These are phyloP conservation scores for Tridacna gigas DNA, from an alignment of 2,888 invertebrate species.

Conservation along the genomic window DNA sequence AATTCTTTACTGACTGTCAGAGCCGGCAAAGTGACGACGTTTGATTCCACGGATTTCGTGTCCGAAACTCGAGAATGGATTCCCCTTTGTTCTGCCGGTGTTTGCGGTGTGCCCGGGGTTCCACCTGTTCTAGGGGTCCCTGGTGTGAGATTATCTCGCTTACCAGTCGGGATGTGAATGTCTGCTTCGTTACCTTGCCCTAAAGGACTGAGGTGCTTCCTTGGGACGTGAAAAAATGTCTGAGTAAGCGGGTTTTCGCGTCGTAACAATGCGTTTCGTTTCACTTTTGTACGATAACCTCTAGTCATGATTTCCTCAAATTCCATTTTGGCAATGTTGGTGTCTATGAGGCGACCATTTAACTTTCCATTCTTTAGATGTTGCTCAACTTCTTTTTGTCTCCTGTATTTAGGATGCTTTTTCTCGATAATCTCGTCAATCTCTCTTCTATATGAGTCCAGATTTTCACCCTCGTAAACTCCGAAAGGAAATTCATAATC, in stretches of 20 bases:
- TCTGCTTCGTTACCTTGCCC: not conserved
- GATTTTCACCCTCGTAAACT: constrained; percentile 55
- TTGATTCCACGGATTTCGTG: constrained; percentile 3
- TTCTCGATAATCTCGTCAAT: constrained; percentile 51
- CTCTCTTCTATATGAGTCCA: constrained; percentile 52
- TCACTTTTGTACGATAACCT: constrained; percentile 21
- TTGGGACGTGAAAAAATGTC: constrained; percentile 36
- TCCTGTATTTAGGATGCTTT: constrained; percentile 55
- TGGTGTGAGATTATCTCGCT: not conserved
- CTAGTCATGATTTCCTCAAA: constrained; percentile 54
- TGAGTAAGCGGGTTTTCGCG: constrained; percentile 47
- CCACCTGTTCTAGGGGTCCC: not conserved
- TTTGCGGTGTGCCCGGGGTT: not conserved
- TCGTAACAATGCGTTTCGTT: constrained; percentile 14
- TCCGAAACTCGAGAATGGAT: not conserved
- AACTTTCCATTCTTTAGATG: constrained; percentile 39
- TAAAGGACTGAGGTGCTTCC: not conserved
- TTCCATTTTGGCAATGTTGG: constrained; percentile 47
- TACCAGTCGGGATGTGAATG: constrained; percentile 9
- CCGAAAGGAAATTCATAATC: constrained; percentile 61
- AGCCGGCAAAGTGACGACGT: constrained; percentile 33
- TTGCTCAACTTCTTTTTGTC: constrained; percentile 45
- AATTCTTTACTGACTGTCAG: constrained; percentile 44
- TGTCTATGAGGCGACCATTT: constrained; percentile 43
- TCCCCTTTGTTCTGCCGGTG: not conserved